Conservation (phyloP, 2,888 invertebrate species). For the Salpingus planirostris region DNA sequence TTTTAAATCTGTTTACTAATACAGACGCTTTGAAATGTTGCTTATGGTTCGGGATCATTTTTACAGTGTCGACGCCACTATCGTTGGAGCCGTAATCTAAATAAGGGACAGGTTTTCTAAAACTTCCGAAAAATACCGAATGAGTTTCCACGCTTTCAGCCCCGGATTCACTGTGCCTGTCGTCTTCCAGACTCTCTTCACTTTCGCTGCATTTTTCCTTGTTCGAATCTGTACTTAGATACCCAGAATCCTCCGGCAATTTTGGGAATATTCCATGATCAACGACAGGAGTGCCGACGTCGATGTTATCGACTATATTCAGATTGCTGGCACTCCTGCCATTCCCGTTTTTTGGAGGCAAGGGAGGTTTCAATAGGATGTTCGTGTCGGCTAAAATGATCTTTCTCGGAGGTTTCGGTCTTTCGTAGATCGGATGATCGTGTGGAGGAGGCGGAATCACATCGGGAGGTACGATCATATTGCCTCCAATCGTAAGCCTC, state of each 20-base stretch:
- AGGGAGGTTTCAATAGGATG: constrained; percentile 30
- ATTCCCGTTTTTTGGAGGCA: constrained; percentile 57
- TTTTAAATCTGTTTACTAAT: too few species aligned
- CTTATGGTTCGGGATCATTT: too few species aligned
- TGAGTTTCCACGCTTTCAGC: constrained; percentile 82
- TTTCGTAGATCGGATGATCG: constrained; percentile 50
- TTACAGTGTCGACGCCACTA: constrained; percentile 38
- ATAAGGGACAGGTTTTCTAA: constrained; percentile 34
- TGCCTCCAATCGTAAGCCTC: constrained; percentile 34
- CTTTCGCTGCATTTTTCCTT: constrained; percentile 50
- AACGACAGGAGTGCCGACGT: constrained; percentile 12
- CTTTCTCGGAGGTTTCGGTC: constrained; percentile 50
- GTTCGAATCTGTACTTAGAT: constrained; percentile 74
- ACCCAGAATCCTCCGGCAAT: constrained; percentile 63
- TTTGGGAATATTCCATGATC: background rate
- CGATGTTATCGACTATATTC: constrained; percentile 5
- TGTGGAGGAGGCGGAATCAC: constrained; percentile 57
- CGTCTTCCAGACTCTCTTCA: constrained; percentile 72
- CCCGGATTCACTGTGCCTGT: constrained; percentile 77
- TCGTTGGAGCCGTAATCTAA: constrained; percentile 33
- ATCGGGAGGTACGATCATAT: constrained; percentile 54
- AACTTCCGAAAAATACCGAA: constrained; percentile 75
- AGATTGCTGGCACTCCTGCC: constrained; percentile 54
- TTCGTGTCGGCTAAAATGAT: constrained; percentile 35
- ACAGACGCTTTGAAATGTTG: too few species aligned